Conservation (phyloP, 2,888 invertebrate genomes). For the Andricus quercusramuli region DNA sequence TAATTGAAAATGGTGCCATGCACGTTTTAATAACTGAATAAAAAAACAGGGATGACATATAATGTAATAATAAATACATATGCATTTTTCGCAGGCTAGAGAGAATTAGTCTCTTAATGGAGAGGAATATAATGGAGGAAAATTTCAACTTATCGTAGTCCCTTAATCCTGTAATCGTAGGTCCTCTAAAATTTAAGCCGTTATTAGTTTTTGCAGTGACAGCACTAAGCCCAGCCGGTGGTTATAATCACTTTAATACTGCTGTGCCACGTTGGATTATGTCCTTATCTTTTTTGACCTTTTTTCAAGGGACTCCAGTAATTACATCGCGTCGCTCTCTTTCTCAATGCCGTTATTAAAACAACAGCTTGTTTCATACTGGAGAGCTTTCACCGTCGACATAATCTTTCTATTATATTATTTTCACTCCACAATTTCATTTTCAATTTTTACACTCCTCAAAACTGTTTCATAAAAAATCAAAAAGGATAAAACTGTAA, state of each 20-base stretch:
- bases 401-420: neutral
- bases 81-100: neutral
- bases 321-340: slow-evolving; percentile 10
- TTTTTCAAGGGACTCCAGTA: neutral
- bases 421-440: neutral
- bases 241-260: slow-evolving; percentile 67
- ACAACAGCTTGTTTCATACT: slow-evolving; percentile 15
- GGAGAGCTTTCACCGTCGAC: neutral
- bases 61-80: slow-evolving; percentile 14
- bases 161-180: slow-evolving; percentile 62
- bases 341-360: slow-evolving; percentile 15
- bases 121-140: slow-evolving; percentile 29
- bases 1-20: too few species aligned
- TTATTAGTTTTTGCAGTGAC: slow-evolving; percentile 71
- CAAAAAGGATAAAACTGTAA: too few species aligned
- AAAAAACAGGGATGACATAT: neutral
- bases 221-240: slow-evolving; percentile 61
- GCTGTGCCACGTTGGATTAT: slow-evolving; percentile 64
- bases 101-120: slow-evolving; percentile 24
- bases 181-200: slow-evolving; percentile 66
- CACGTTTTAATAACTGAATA: too few species aligned
- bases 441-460: too few species aligned
- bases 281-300: slow-evolving; percentile 56
- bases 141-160: slow-evolving; percentile 38
- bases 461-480: too few species aligned